These are phyloP conservation scores for Rotaria sp. DNA, from an alignment of 2,888 invertebrate genomes.

Conservation along the genomic window DNA sequence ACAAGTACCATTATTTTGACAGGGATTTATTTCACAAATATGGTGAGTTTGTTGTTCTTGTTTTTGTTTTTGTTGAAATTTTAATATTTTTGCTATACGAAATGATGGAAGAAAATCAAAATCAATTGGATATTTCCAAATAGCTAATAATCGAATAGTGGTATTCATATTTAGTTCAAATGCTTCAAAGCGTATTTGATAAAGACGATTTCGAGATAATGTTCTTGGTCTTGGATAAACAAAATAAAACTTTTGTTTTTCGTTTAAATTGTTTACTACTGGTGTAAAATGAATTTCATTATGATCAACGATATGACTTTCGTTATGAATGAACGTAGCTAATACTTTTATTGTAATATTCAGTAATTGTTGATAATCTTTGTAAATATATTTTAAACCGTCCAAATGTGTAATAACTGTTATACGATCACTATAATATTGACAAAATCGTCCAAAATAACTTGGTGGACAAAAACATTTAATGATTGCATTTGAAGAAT, in stretches of 20 bases:
- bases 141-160: not conserved
- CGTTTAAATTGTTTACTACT: not conserved
- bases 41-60: not conserved
- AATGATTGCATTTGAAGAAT: not conserved
- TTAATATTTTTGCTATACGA: conserved; percentile 1
- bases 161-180: not conserved
- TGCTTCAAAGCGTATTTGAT: not conserved
- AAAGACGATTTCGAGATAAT: not conserved
- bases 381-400: not conserved
- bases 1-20: not conserved
- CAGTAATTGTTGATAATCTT: not conserved
- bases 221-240: not conserved
- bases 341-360: not conserved
- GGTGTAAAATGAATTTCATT: not conserved
- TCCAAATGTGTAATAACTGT: not conserved
- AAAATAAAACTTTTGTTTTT: not conserved
- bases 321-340: not conserved
- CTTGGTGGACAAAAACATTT: not conserved
- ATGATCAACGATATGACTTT: not conserved
- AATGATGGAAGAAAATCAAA: not conserved
- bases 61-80: not conserved
- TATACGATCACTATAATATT: not conserved
- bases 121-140: not conserved
- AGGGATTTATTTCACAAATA: not conserved
- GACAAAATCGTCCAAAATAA: not conserved